Conservation (phyloP, 2,797 vertebrate genomes). For the Arremon aurantiirostris region DNA sequence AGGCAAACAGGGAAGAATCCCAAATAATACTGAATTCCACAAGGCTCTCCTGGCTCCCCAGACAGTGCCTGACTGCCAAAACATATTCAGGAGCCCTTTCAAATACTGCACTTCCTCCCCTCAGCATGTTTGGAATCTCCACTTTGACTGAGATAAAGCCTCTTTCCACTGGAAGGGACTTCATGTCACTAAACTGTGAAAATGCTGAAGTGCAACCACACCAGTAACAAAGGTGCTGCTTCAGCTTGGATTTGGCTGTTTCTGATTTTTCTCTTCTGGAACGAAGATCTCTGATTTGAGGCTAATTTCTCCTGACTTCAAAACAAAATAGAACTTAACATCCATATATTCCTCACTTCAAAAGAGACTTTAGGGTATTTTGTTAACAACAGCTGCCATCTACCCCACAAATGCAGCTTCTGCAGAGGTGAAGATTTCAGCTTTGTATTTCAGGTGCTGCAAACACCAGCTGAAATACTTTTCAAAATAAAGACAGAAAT, state of each 20-base stretch:
- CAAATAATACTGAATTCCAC: neutral
- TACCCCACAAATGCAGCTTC: neutral
- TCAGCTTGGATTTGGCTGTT: neutral
- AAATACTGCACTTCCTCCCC: neutral
- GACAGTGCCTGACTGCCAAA: neutral
- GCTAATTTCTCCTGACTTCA: neutral
- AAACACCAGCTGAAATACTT: slow-evolving; percentile 17
- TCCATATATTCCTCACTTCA: neutral
- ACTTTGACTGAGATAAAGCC: neutral
- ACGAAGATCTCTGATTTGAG: neutral
- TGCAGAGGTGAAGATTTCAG: neutral
- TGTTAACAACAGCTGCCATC: neutral
- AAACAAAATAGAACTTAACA: neutral
- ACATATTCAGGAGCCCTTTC: neutral
- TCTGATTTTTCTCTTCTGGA: neutral
- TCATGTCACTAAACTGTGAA: neutral
- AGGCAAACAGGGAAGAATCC: neutral
- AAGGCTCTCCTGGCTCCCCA: neutral
- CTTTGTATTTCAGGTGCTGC: slow-evolving; percentile 18
- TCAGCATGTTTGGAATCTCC: neutral
- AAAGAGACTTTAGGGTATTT: neutral
- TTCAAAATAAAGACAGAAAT: neutral
- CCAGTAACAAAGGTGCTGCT: neutral
- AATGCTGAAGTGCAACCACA: neutral
- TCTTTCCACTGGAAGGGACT: neutral